Evolutionary conservation across 2,888 invertebrate species (phyloP).

Genomic region (Coecobrya sp.): DNA sequence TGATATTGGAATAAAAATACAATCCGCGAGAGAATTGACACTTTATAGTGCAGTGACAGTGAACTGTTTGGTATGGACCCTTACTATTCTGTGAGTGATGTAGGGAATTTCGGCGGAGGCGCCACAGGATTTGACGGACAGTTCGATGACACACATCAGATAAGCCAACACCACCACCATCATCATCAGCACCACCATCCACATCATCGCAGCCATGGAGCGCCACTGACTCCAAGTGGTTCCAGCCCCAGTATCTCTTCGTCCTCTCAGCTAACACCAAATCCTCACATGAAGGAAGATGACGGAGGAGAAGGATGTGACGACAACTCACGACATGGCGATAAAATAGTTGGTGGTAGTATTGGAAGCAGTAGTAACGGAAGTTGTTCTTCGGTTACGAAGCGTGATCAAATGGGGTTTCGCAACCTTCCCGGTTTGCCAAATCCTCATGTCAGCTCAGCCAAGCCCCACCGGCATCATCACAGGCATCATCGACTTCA

Average conservation of each 20-base stretch:
- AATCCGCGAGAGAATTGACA: background rate
- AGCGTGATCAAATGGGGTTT: conserved; percentile 80
- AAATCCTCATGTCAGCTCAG: conserved; percentile 73
- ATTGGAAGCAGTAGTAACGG: conserved; percentile 64
- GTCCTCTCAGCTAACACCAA: conserved; percentile 68
- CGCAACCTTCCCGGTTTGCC: conserved; percentile 81
- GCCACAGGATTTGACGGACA: conserved; percentile 67
- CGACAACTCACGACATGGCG: conserved; percentile 24
- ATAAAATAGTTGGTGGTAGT: conserved; percentile 51
- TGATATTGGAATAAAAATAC: background rate
- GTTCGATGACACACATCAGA: conserved; percentile 62
- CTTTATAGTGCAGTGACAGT: conserved; percentile 41
- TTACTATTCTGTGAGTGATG: conserved; percentile 74
- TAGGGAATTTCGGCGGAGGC: conserved; percentile 75
- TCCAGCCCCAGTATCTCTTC: conserved; percentile 77
- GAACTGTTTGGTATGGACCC: conserved; percentile 77
- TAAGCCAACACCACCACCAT: conserved; percentile 35
- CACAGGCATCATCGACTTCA: conserved; percentile 70
- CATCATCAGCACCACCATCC: conserved; percentile 37
- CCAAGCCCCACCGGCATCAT: conserved; percentile 75
- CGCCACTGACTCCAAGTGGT: conserved; percentile 73
- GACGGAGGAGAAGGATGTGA: conserved; percentile 57
- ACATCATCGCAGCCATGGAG: conserved; percentile 64
- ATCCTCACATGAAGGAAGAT: conserved; percentile 68
- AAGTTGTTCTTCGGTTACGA: conserved; percentile 69